Base-by-base conservation (phyloP, 2,888 invertebrate genomes). In the Cantharis rufa region DNA sequence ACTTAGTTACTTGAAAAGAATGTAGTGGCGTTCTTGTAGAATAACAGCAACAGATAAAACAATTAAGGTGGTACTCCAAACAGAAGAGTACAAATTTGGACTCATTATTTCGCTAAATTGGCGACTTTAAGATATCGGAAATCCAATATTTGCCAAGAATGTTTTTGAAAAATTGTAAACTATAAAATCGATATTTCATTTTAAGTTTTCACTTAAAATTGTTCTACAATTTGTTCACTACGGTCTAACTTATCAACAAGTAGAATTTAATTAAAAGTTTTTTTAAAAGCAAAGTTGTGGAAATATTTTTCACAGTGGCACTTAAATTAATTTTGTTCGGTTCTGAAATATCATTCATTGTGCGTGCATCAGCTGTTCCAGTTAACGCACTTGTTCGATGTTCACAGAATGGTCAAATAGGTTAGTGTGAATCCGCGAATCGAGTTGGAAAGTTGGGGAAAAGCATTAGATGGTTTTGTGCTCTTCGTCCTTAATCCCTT, bases 361-460 rank as follows among this genome's bases (percentile, higher is more conserved):
- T 48, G 48, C 71, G 62, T 73, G 77, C 71, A 77, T 77, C 77
- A 77, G 77, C 77, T 77, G 76, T 28, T 71, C 66, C 68, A 74
- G 77, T 77, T 77, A 77, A 77, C 77, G 77, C 77, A 77, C 77
- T 77, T 77, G 77, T 77, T 77, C 77, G 71, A 62, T 73, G 70
- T 72, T 21, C 16, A 66, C 24, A n/a, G 71, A 77, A 77, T 73
- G 77, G 73, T 77, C 74, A 71, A 77, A 77, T 68, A 74, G 71
- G 71, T 71, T 71, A 69, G 69, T 61, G 71, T 62, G 69, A 71
- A 75, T 66, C 70, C 71, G 75, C 75, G 71, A 71, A 75, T 71
- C 70, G 70, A 71, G 74, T 77, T 77, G 72, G 69, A 62, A 73
- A 71, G 74, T 62, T 71, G 48, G 48, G 48, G 48, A 48, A 48